A percentile compares a stretch with the other conserved stretches of the same genome.
These are phyloP conservation scores for Trematocara stigmaticum DNA, from an alignment of 2,113 vertebrate species.

Conservation along the genomic window DNA sequence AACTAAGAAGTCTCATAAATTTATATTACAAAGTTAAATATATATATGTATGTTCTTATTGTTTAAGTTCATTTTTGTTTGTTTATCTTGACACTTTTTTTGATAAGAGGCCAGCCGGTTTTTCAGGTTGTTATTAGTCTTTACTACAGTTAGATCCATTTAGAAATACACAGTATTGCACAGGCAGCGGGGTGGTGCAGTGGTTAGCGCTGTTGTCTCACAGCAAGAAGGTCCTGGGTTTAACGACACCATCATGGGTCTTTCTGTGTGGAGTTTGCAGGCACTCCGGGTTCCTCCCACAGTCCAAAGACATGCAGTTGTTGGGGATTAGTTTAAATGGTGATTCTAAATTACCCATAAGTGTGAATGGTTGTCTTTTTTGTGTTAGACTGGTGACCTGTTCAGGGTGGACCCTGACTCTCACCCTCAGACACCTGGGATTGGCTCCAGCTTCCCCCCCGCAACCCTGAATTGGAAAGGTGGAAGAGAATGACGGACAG, in stretches of 20 bases:
- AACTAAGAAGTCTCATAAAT: not conserved
- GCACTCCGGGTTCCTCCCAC: not conserved
- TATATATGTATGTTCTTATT: not conserved
- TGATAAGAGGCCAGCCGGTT: not conserved
- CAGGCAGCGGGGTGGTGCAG: accelerated
- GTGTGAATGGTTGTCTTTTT: not conserved
- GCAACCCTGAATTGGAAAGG: accelerated
- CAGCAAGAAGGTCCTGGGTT: not conserved
- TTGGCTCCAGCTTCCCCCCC: accelerated
- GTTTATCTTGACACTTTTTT: not conserved
- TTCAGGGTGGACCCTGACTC: not conserved
- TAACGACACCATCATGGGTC: not conserved
- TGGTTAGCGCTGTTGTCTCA: not conserved
- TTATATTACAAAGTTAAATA: not conserved
- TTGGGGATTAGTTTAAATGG: not conserved
- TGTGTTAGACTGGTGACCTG: not conserved
- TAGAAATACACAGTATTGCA: not conserved
- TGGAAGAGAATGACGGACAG: not conserved
- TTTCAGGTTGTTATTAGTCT: not conserved
- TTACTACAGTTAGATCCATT: not conserved
- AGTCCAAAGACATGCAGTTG: not conserved
- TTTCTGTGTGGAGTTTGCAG: not conserved
- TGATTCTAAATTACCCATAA: not conserved
- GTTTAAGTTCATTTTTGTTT: not conserved
- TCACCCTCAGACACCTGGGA: not conserved